Percentiles rank a stretch among this genome's conserved stretches.
These are phyloP conservation scores for Ariopsis seemanni DNA, from an alignment of 2,113 vertebrate genomes.

Conservation along the genomic window DNA sequence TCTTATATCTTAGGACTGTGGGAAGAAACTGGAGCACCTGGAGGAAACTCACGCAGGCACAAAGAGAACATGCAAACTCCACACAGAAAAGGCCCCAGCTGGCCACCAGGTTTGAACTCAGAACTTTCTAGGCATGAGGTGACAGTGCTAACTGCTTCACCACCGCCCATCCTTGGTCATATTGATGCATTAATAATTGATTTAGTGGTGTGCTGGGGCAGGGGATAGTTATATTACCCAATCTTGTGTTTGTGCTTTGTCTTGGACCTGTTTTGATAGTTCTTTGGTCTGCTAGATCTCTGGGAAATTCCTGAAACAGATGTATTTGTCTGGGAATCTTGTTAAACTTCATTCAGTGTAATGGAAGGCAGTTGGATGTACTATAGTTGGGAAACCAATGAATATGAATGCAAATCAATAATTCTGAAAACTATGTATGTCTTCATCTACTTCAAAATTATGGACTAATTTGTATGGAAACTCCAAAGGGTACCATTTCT, in stretches of 20 bases:
- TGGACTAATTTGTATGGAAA: background rate
- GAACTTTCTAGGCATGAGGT: too few species aligned
- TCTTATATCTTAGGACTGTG: too few species aligned
- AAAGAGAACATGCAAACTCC: too few species aligned
- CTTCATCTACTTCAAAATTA: background rate
- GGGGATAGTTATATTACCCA: background rate
- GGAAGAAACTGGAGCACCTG: too few species aligned
- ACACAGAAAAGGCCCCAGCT: too few species aligned
- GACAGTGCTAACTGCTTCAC: too few species aligned
- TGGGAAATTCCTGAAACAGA: background rate
- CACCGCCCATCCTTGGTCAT: too few species aligned
- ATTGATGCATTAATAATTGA: background rate
- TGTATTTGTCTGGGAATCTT: background rate
- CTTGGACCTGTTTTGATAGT: background rate
- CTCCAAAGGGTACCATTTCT: background rate
- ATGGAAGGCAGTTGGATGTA: too few species aligned
- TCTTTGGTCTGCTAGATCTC: background rate
- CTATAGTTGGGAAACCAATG: background rate
- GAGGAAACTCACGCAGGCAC: too few species aligned
- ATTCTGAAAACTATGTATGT: background rate
- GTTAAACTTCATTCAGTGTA: background rate
- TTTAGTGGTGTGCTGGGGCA: background rate
- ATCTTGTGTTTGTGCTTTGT: background rate
- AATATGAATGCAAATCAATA: background rate
- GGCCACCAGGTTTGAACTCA: too few species aligned